phyloP scores from a whole-genome alignment of 2,797 vertebrate species.

The Darevskia mixta region DNA sequence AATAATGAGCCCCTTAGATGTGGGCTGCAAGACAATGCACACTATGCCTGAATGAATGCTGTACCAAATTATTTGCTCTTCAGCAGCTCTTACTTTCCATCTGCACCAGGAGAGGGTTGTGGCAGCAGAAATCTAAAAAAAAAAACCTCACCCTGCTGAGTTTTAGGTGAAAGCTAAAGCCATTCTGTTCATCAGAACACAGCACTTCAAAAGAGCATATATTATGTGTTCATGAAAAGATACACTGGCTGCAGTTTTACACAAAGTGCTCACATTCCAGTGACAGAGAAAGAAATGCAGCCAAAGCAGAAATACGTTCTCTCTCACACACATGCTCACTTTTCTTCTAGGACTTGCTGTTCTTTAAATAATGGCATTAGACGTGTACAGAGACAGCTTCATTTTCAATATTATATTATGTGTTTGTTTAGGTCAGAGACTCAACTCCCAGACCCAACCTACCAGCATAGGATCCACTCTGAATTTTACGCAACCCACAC shows the following conservation, averaged over 20 bases:
- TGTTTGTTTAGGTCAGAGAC: background rate
- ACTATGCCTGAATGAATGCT: conserved; percentile 40
- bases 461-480: too few species aligned
- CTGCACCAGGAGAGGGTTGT: background rate
- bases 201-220: background rate
- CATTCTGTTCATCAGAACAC: fast-evolving
- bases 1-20: conserved; percentile 51
- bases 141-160: background rate
- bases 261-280: background rate
- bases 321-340: too few species aligned
- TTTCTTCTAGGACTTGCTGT: background rate
- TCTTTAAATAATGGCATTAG: background rate
- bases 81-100: conserved; percentile 31
- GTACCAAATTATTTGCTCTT: conserved; percentile 48
- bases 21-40: conserved; percentile 58
- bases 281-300: background rate
- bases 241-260: background rate
- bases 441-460: background rate
- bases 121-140: background rate
- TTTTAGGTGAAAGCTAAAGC: background rate
- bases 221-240: background rate
- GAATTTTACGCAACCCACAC: too few species aligned
- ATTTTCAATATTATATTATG: background rate
- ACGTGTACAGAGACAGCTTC: too few species aligned
- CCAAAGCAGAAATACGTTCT: background rate